Evolutionary conservation across 2,888 invertebrate species (phyloP).

Genomic region (Rhagonycha fulva): DNA sequence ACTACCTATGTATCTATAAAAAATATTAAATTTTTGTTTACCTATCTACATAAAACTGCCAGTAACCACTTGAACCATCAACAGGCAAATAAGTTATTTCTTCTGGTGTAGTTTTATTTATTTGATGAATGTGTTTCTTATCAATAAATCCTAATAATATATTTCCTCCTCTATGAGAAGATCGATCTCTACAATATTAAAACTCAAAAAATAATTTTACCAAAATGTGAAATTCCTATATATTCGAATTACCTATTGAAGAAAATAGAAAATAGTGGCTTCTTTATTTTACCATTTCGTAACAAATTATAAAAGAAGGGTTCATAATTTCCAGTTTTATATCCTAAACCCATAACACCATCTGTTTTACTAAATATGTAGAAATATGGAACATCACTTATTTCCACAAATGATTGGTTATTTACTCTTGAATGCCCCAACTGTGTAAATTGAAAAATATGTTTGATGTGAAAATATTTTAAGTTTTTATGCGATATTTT

Average conservation of each 20-base stretch:
- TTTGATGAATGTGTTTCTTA: slow-evolving; percentile 60
- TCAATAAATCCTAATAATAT: slow-evolving; percentile 68
- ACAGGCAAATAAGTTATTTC: slow-evolving; percentile 66
- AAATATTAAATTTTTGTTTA: no score
- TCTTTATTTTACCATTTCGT: slow-evolving; percentile 56
- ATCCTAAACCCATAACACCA: slow-evolving; percentile 71
- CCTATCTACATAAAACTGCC: slow-evolving; percentile 73
- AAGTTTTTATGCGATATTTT: no score
- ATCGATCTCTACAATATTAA: slow-evolving; percentile 57
- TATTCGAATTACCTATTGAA: slow-evolving; percentile 63
- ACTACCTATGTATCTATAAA: no score
- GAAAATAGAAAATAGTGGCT: slow-evolving; percentile 70
- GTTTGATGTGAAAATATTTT: no score
- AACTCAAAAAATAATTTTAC: not conserved
- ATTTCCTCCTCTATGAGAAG: slow-evolving; percentile 60
- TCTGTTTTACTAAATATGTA: slow-evolving; percentile 72
- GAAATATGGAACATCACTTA: slow-evolving; percentile 65
- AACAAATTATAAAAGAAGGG: slow-evolving; percentile 71
- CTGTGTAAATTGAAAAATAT: slow-evolving; percentile 51
- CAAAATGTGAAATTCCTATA: not conserved
- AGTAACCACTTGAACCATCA: slow-evolving; percentile 61
- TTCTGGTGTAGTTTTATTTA: slow-evolving; percentile 48
- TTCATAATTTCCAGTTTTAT: slow-evolving; percentile 58
- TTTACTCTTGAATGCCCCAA: slow-evolving; percentile 60
- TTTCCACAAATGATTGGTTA: slow-evolving; percentile 74